These are phyloP conservation scores for Misgurnus mizolepis DNA, from an alignment of 2,113 vertebrate genomes.

Conservation along the genomic window DNA sequence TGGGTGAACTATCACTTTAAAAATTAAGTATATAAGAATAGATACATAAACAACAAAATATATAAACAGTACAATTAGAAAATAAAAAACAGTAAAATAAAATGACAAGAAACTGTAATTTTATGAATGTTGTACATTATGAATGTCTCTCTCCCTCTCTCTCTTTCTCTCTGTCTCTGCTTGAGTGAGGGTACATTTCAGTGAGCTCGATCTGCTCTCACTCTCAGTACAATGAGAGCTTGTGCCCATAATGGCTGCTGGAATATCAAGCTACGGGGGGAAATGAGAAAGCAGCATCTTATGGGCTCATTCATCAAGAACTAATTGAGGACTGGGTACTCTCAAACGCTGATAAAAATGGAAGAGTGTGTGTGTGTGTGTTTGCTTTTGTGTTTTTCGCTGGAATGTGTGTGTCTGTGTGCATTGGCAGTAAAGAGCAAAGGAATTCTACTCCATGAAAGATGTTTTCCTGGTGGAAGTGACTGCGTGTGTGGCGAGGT, in stretches of 20 bases:
- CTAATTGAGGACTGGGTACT: conserved; percentile 97
- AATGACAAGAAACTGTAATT: background rate
- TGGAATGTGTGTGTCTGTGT: conserved; percentile 7
- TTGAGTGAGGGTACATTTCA: conserved; percentile 36
- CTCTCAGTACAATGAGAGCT: conserved; percentile 79
- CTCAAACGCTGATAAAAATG: conserved; percentile 94
- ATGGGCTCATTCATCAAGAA: conserved; percentile 99
- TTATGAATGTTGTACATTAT: no score
- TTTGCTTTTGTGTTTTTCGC: conserved; percentile 38
- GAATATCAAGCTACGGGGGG: conserved; percentile 89
- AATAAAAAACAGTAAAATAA: conserved; percentile 6
- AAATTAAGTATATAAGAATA: no score
- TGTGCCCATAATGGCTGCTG: conserved; percentile 88
- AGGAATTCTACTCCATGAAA: conserved; percentile 60
- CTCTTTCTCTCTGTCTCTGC: conserved; percentile 21
- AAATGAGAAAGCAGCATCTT: conserved; percentile 93
- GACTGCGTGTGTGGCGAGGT: conserved; percentile 81
- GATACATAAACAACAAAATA: no score
- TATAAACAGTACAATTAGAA: background rate
- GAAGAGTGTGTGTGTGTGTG: conserved; percentile 70
- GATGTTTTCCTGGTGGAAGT: conserved; percentile 84
- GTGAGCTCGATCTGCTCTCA: conserved; percentile 67
- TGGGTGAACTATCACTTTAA: no score
- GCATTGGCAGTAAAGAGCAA: conserved; percentile 5
- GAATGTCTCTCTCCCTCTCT: conserved; percentile 1